Conservation (phyloP, 1,140 invertebrate genomes). For the Drosophila mayri region DNA sequence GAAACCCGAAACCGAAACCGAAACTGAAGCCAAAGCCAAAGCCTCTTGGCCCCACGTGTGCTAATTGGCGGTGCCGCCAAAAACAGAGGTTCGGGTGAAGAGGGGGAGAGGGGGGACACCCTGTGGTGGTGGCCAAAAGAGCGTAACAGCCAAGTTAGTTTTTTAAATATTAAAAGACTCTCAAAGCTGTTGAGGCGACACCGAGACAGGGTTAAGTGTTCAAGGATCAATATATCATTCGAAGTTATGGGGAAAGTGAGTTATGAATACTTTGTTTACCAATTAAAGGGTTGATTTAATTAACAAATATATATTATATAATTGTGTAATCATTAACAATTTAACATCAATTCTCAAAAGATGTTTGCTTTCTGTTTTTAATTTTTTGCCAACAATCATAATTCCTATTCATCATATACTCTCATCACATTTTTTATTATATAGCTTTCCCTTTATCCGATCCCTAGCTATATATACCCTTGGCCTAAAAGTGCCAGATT, state of each 20-base stretch:
- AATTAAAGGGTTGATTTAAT: no score
- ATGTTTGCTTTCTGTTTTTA: background rate
- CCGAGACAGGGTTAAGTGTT: background rate
- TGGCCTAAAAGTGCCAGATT: background rate
- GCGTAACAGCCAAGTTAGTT: constrained; percentile 23
- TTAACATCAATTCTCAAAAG: no score
- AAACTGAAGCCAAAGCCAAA: constrained; percentile 44
- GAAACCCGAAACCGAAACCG: constrained; percentile 53
- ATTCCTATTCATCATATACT: background rate
- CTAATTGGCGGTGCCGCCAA: constrained; percentile 56
- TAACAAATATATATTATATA: no score
- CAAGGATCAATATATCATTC: background rate
- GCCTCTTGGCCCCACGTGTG: constrained; percentile 59
- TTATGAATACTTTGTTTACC: no score
- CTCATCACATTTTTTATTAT: no score
- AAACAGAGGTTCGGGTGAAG: constrained; percentile 5
- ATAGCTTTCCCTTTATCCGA: background rate
- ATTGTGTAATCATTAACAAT: no score
- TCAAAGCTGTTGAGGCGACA: constrained; percentile 13
- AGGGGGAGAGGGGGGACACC: background rate
- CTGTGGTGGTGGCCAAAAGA: constrained; percentile 5
- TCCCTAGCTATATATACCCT: background rate
- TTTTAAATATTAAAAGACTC: constrained; percentile 36
- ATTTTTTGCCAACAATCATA: background rate
- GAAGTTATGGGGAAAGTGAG: background rate